phyloP scores from a whole-genome alignment of 2,888 invertebrate genomes.

The Junonia oenone region DNA sequence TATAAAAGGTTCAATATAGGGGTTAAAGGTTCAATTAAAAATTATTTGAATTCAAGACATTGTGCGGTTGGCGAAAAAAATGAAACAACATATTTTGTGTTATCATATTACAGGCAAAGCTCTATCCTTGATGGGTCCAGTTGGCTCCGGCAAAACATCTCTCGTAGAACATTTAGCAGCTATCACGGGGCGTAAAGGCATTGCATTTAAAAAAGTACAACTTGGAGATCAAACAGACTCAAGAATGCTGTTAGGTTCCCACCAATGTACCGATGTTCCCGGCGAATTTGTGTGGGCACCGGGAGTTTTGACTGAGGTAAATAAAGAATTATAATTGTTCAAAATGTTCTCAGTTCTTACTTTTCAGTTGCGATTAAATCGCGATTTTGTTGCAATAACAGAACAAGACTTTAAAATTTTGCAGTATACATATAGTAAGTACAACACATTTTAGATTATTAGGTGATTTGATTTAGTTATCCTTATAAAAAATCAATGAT shows the following conservation, averaged over 20 bases:
- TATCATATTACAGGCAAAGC: constrained; percentile 75
- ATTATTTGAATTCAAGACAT: too few relatives aligned
- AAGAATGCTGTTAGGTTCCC: constrained; percentile 94
- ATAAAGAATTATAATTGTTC: background rate
- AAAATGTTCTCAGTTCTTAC: too few relatives aligned
- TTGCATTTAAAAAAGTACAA: constrained; percentile 88
- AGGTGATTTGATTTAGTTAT: too few relatives aligned
- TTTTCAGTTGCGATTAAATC: too few relatives aligned
- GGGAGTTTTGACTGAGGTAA: constrained; percentile 92
- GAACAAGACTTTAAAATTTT: too few relatives aligned
- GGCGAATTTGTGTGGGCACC: constrained; percentile 98
- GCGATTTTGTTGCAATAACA: too few relatives aligned
- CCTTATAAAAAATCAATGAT: too few relatives aligned
- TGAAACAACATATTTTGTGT: background rate
- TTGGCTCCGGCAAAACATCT: constrained; percentile 96
- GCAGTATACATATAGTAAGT: too few relatives aligned
- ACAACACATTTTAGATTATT: too few relatives aligned
- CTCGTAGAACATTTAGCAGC: constrained; percentile 91
- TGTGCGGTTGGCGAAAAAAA: too few relatives aligned
- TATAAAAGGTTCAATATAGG: too few relatives aligned
- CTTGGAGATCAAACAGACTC: constrained; percentile 98
- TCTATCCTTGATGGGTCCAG: constrained; percentile 89
- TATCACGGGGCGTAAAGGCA: constrained; percentile 83
- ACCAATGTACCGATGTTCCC: constrained; percentile 96
- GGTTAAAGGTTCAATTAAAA: too few relatives aligned